Evolutionary conservation across 2,797 vertebrate genomes (phyloP).

Genomic region (Dicrostonyx torquatus): DNA sequence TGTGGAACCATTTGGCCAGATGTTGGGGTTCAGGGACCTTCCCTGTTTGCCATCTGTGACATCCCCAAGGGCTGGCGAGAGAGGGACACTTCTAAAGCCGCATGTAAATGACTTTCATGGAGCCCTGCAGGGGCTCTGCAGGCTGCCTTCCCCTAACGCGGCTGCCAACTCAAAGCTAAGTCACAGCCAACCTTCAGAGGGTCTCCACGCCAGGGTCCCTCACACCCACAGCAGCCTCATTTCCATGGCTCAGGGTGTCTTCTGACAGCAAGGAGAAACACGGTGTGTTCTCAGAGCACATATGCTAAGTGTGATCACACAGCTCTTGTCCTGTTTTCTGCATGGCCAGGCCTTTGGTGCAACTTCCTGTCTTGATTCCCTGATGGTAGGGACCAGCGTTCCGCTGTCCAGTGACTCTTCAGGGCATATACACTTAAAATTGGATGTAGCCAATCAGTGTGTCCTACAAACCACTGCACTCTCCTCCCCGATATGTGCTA

Average conservation of each 20-base stretch:
- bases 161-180: slow-evolving; percentile 9
- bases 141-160: slow-evolving; percentile 40
- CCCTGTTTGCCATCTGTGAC: slow-evolving; percentile 71
- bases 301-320: neutral
- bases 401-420: neutral
- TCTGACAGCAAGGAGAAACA: neutral
- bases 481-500: neutral
- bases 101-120: slow-evolving; percentile 59
- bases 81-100: slow-evolving; percentile 62
- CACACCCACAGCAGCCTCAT: neutral
- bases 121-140: neutral
- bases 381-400: neutral
- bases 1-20: slow-evolving; percentile 50
- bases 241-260: neutral
- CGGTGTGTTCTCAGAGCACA: neutral
- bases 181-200: neutral
- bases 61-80: slow-evolving; percentile 58
- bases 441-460: neutral
- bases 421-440: neutral
- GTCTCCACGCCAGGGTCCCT: neutral
- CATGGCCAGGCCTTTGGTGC: neutral
- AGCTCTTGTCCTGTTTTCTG: neutral
- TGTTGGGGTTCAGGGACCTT: slow-evolving; percentile 67
- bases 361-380: neutral
- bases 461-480: neutral